A percentile compares a stretch with the other conserved stretches of the same genome.
These are phyloP conservation scores for Phrynosoma platyrhinos DNA, from an alignment of 2,113 vertebrate species.

Conservation along the genomic window DNA sequence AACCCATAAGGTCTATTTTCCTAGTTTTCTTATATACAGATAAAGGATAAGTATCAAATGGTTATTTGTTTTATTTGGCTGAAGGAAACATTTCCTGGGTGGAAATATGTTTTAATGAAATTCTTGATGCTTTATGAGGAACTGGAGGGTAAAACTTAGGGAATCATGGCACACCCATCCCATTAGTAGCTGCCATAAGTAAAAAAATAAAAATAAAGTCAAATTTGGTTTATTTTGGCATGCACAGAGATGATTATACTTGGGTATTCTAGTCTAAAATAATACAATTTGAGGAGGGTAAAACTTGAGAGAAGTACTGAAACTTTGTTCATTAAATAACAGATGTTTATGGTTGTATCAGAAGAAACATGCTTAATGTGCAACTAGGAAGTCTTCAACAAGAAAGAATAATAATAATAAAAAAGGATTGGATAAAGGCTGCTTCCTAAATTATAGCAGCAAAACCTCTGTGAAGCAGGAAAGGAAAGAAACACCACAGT, in stretches of 20 bases:
- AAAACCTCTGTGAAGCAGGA: conserved; percentile 12
- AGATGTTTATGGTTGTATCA: neutral
- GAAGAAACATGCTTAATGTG: neutral
- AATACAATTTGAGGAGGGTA: conserved; percentile 4
- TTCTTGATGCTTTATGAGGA: conserved; percentile 43
- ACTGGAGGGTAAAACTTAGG: neutral
- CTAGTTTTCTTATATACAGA: neutral
- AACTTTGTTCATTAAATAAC: neutral
- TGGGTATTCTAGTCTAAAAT: conserved; percentile 20
- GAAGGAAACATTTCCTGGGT: conserved; percentile 59
- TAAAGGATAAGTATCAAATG: neutral
- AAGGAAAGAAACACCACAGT: neutral
- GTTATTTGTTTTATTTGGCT: conserved; percentile 34
- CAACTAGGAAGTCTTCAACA: conserved; percentile 32
- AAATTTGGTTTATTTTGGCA: neutral
- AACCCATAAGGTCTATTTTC: neutral
- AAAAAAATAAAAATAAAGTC: neutral
- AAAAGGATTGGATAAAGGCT: conserved; percentile 52
- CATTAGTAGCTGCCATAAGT: fast-evolving
- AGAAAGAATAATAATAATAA: conserved; percentile 50
- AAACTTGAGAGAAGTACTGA: conserved; percentile 1
- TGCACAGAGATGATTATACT: conserved; percentile 4
- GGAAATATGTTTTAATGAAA: conserved; percentile 52
- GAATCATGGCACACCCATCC: conserved; percentile 17
- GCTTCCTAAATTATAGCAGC: conserved; percentile 27